Evolutionary conservation across 2,797 vertebrate genomes (phyloP), one percentile per base, ranked within the genome.

Genomic region (Chanos chanos): DNA sequence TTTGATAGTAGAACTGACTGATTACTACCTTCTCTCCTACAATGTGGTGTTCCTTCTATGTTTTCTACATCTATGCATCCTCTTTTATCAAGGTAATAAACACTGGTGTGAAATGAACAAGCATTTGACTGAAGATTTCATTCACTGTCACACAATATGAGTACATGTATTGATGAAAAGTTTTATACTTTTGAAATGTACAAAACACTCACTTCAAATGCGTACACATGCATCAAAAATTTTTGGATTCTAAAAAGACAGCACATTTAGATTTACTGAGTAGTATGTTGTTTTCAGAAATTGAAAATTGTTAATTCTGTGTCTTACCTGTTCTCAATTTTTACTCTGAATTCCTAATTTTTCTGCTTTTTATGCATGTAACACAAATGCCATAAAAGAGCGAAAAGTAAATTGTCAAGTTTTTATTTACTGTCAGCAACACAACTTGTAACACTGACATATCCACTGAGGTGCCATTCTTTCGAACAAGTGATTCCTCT

Each of bases 41-140:
- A 89, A 92, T 89, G 83, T 86, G 81, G 78, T 85, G 84, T 86
- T 79, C 52, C 21, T 79, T n/a, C n/a, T n/a, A n/a, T n/a, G n/a
- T n/a, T n/a, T 81, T 68, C 76, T 70, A 70, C 76, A 61, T 71
- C 70, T 76, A 66, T 76, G 57, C 70, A 22, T 64, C 70, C 79
- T 72, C 65, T 77, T 77, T 77, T 76, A 79, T 84, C 77, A 80
- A 88, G 85, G 84, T 87, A 87, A 83, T 81, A 78, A 85, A 81
- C 64, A 37, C 68, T 77, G 74, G 70, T 40, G 21, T 54, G 36
- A 22, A 3, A 34, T 12, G 47, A 25, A 5, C 22, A 39, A 53
- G 10, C 7, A 5, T 49, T 28, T 44, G 21, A 27, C 40, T 34
- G 7, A 49, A 4, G 1, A 51, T 45, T 4, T 18, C n/a, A n/a